A percentile compares a stretch with the other conserved stretches of the same genome.
Evolutionary conservation across 2,888 invertebrate species (phyloP).

Genomic region (Drosophila testacea): DNA sequence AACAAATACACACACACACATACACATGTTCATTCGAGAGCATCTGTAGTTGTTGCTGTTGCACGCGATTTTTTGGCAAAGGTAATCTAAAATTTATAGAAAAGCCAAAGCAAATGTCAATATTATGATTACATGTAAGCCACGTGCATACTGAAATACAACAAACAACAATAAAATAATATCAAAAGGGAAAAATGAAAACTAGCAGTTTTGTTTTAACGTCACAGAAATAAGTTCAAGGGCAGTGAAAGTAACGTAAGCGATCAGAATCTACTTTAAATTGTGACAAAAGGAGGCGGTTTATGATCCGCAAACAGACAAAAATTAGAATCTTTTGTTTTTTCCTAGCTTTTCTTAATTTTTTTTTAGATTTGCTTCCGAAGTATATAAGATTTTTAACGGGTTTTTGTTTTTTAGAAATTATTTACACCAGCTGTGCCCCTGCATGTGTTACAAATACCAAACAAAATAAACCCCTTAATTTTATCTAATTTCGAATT

Average conservation of each 20-base stretch:
- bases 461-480: too few relatives aligned
- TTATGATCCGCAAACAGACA: too few relatives aligned
- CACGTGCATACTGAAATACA: constrained; percentile 31
- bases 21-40: constrained; percentile 12
- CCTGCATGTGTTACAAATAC: too few relatives aligned
- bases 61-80: constrained; percentile 54
- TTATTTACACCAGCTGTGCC: too few relatives aligned
- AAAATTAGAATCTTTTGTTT: too few relatives aligned
- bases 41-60: constrained; percentile 16
- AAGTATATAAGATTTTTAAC: too few relatives aligned
- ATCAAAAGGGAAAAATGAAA: constrained; percentile 22
- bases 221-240: constrained; percentile 50
- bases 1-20: constrained; percentile 49
- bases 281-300: too few relatives aligned
- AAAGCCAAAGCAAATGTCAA: constrained; percentile 63
- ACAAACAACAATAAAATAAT: constrained; percentile 15
- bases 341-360: too few relatives aligned
- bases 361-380: too few relatives aligned
- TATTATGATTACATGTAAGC: constrained; percentile 49
- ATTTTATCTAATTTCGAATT: too few relatives aligned
- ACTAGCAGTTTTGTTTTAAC: not conserved
- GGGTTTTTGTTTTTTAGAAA: too few relatives aligned
- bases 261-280: too few relatives aligned
- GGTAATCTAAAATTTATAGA: constrained; percentile 74
- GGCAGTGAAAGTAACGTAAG: constrained; percentile 19